Evolutionary conservation across 2,888 invertebrate genomes (phyloP).

Genomic region (Prosapia bicincta): DNA sequence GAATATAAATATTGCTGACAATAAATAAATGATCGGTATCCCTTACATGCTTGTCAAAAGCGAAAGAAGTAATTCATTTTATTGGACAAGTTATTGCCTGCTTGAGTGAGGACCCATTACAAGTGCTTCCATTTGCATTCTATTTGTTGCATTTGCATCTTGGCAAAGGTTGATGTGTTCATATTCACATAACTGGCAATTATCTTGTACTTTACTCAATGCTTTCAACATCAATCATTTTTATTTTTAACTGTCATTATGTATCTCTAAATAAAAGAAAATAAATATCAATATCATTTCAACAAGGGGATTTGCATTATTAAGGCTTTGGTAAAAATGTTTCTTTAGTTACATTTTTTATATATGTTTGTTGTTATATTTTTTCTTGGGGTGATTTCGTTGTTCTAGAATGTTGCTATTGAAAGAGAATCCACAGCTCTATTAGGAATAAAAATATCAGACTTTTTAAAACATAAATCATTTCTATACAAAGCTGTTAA

Average conservation of each 20-base stretch:
- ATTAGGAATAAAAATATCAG: too few relatives aligned
- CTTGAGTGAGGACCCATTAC: neutral
- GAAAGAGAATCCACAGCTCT: too few relatives aligned
- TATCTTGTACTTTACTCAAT: neutral
- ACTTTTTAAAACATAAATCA: too few relatives aligned
- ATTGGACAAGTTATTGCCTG: neutral
- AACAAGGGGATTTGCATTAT: too few relatives aligned
- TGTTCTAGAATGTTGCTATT: too few relatives aligned
- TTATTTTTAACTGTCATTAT: neutral
- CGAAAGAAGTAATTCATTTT: neutral
- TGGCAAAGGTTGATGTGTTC: neutral
- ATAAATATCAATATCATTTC: too few relatives aligned
- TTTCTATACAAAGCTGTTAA: too few relatives aligned
- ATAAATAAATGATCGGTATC: neutral
- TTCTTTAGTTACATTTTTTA: too few relatives aligned
- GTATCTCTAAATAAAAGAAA: too few relatives aligned
- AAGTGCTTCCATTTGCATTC: neutral
- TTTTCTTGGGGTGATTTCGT: too few relatives aligned
- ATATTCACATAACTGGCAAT: neutral
- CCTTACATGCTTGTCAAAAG: neutral
- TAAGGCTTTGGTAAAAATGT: too few relatives aligned
- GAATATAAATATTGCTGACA: neutral
- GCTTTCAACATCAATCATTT: neutral
- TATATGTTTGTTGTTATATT: too few relatives aligned
- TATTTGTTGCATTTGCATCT: neutral